These are phyloP conservation scores for Periparus ater DNA, from an alignment of 2,797 vertebrate genomes.

Conservation along the genomic window DNA sequence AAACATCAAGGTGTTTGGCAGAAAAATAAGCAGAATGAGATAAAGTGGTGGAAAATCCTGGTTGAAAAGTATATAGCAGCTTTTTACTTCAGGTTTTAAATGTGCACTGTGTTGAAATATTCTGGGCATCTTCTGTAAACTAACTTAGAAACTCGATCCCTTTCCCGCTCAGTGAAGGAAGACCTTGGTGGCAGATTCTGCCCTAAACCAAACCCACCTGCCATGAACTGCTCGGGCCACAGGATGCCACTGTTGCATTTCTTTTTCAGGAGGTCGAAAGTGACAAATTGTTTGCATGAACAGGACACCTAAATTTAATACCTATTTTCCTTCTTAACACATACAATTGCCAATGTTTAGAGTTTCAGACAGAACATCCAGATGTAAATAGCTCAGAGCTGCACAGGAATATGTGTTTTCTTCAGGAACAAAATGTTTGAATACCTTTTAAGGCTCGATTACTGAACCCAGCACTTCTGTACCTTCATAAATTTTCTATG, in stretches of 20 bases:
- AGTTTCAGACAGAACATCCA: not conserved
- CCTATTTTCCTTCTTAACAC: not conserved
- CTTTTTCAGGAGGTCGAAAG: slow-evolving; percentile 15
- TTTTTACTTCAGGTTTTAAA: not conserved
- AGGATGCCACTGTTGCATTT: slow-evolving; percentile 74
- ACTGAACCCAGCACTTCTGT: not conserved
- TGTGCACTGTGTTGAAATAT: not conserved
- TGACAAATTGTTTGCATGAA: not conserved
- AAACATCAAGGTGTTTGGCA: not conserved
- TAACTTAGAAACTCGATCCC: not conserved
- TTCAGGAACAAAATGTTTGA: slow-evolving; percentile 5
- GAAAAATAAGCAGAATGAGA: not conserved
- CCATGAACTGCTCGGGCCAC: slow-evolving; percentile 62
- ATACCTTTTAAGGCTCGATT: slow-evolving; percentile 45
- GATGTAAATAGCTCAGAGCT: slow-evolving; percentile 13
- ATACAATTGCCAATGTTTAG: not conserved
- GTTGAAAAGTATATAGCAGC: not conserved
- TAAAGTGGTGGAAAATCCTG: not conserved
- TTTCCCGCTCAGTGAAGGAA: rapidly evolving
- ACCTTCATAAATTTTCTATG: slow-evolving; percentile 38
- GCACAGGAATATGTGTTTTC: not conserved
- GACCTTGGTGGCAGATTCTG: not conserved
- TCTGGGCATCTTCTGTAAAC: not conserved
- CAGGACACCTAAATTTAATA: not conserved
- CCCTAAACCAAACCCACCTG: slow-evolving; percentile 13